Evolutionary conservation across 2,113 vertebrate species (phyloP).

Genomic region (Setophaga petechia): DNA sequence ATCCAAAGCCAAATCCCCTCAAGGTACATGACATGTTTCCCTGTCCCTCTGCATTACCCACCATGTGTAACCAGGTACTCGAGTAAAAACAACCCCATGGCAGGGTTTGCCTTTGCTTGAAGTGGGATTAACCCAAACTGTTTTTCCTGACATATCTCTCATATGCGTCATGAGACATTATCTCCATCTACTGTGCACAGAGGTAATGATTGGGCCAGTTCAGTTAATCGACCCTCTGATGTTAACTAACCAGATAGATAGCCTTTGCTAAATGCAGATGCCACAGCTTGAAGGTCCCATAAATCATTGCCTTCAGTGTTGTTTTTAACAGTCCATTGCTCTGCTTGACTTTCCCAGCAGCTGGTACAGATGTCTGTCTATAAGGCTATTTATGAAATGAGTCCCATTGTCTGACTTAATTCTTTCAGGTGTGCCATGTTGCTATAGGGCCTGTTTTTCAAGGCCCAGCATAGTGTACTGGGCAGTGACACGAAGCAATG

Average conservation of each 20-base stretch:
- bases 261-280: not conserved
- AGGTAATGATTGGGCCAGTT: not conserved
- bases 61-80: not conserved
- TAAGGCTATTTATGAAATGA: not conserved
- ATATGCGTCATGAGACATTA: not conserved
- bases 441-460: not conserved
- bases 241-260: not conserved
- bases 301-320: not conserved
- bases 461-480: not conserved
- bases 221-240: not conserved
- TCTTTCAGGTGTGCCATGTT: not conserved
- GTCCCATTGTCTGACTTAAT: not conserved
- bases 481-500: not conserved
- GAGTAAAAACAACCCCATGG: not conserved
- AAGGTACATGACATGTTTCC: not conserved
- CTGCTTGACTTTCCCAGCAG: not conserved
- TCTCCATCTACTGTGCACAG: not conserved
- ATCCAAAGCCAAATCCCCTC: not conserved
- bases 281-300: not conserved
- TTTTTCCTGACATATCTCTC: not conserved
- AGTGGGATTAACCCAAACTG: not conserved
- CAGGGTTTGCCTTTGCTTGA: not conserved
- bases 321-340: not conserved
- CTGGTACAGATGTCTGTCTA: not conserved
- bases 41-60: not conserved